Conservation (phyloP, 2,888 invertebrate genomes). For the Nomada flava region DNA sequence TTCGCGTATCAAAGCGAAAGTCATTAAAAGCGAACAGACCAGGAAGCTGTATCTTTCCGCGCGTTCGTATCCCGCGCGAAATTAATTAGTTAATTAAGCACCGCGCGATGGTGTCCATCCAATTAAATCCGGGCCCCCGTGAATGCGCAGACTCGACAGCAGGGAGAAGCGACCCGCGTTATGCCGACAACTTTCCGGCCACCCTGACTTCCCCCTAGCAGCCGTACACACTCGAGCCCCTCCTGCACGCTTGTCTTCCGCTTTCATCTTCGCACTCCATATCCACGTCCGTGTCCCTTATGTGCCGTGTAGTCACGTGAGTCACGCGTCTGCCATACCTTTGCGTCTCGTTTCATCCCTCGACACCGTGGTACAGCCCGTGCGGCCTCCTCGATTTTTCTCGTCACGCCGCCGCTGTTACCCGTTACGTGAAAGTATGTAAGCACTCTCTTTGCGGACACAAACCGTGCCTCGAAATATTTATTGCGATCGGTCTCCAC, state of each 20-base stretch:
- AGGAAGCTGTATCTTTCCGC: conserved; percentile 67
- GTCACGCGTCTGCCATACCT: conserved; percentile 55
- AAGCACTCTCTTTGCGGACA: neutral
- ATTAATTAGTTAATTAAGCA: conserved; percentile 84
- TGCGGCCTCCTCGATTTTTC: conserved; percentile 40
- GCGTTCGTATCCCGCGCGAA: conserved; percentile 78
- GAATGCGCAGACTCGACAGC: conserved; percentile 76
- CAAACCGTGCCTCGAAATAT: neutral
- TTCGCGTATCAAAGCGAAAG: conserved; percentile 32
- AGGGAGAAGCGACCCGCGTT: conserved; percentile 69
- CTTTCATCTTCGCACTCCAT: conserved; percentile 64
- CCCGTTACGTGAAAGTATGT: conserved; percentile 27
- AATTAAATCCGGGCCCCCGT: conserved; percentile 80
- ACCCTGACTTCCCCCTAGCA: conserved; percentile 29
- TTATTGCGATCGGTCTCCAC: neutral
- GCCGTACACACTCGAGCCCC: conserved; percentile 14
- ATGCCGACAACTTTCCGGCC: conserved; percentile 68
- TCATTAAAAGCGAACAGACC: conserved; percentile 54
- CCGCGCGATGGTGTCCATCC: conserved; percentile 80
- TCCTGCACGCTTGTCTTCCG: conserved; percentile 36
- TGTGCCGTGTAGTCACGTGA: conserved; percentile 55
- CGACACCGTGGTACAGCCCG: conserved; percentile 11
- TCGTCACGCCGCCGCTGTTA: neutral
- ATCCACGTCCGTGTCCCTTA: conserved; percentile 54
- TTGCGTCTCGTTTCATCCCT: conserved; percentile 35